Evolutionary conservation across 92 coral and sea anemone genomes (phyloP), one percentile per base, ranked within the genome.

Genomic region (Isaurus tuberculatus): DNA sequence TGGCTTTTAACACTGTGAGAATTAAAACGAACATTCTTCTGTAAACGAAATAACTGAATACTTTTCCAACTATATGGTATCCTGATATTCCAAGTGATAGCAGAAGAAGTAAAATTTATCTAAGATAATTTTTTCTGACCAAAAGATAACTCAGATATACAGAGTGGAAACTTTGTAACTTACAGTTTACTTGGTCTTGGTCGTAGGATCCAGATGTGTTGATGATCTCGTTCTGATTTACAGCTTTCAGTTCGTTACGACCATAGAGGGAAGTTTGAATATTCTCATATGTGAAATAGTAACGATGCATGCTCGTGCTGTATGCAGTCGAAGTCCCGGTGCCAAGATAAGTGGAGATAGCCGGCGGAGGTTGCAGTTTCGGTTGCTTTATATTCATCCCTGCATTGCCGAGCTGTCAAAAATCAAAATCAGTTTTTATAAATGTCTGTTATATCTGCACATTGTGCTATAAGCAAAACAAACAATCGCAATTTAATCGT

Each of bases 301-400:
- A 60, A 23, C 69, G 82, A 16, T 77, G 49, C 16, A 49, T 11
- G 20, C 42, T 57, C 70, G 58, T 32, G 19, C 34, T 60, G 53
- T 22, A 22, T 33, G 46, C 70, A 77, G 57, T 40, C 2, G 57
- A 32, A 36, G 31, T 43, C 43, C 27, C 29, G 25, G 53, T 10
- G 33, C 17, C 37, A 16, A n/a, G 2, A 43, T 37, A 58, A 6
- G 49, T 11, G 14, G 55, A 37, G 20, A 77, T 17, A 22, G 51
- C 36, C 2, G 36, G 36, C 28, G 82, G 82, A 14, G 34, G 5
- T 37, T 22, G 70, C 32, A 40, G 31, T 28, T 69, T 43, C 63
- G 53, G 40, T 63, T 77, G 69, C 82, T 77, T 58, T 5, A 34
- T 53, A 26, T 57, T 57, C 70, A 77, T 58, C 82, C 8, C 70